Conservation (phyloP, 2,888 invertebrate genomes). For the Orthosia cruda region DNA sequence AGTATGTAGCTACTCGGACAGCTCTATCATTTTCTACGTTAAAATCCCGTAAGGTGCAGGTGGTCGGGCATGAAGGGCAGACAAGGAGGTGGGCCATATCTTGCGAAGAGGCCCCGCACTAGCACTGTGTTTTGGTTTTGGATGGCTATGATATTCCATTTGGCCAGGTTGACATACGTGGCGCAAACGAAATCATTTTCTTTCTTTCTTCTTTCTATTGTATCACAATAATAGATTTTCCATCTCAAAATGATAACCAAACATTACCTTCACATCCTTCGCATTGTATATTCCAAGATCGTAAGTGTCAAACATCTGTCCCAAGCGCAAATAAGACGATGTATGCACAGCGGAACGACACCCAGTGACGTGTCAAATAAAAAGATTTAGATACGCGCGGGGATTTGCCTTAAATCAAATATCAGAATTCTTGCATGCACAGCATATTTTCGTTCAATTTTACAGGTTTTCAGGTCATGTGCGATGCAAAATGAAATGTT, state of each 20-base stretch:
- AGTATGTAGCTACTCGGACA: too few species aligned
- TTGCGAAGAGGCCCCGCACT: too few species aligned
- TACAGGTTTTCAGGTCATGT: background rate
- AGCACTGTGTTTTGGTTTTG: too few species aligned
- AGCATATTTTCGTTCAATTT: slow-evolving; percentile 50
- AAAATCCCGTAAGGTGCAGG: too few species aligned
- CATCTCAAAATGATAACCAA: slow-evolving; percentile 25
- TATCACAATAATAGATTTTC: background rate
- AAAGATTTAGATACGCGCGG: slow-evolving; percentile 72
- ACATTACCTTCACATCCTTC: slow-evolving; percentile 26
- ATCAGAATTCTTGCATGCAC: slow-evolving; percentile 47
- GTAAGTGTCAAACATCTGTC: slow-evolving; percentile 47
- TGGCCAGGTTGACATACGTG: too few species aligned
- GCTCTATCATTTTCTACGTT: too few species aligned
- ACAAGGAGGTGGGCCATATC: too few species aligned
- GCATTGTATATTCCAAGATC: slow-evolving; percentile 35
- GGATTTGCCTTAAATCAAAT: slow-evolving; percentile 65
- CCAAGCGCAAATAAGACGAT: slow-evolving; percentile 65
- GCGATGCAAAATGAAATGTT: slow-evolving; percentile 9
- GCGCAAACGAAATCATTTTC: background rate
- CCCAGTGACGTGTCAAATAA: slow-evolving; percentile 69
- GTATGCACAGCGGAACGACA: slow-evolving; percentile 60
- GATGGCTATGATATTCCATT: too few species aligned
- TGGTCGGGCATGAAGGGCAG: too few species aligned
- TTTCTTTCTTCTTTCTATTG: too few species aligned